Evolutionary conservation across 1,140 invertebrate genomes (phyloP).

Genomic region (Brachionus koreanus): DNA sequence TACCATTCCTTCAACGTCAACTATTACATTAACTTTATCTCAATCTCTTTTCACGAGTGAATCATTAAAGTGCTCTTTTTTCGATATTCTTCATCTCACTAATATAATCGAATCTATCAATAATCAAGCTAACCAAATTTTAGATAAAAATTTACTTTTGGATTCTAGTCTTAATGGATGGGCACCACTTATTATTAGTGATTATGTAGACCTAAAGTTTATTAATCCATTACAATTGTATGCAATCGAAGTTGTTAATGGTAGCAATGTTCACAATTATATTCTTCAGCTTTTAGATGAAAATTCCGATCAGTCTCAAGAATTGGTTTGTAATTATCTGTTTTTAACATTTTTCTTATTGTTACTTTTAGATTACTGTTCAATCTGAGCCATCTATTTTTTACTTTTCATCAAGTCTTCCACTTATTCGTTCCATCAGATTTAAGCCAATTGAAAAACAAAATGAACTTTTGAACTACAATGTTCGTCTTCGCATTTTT

Average conservation of each 20-base stretch:
- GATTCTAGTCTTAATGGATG: not conserved
- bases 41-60: not conserved
- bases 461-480: not conserved
- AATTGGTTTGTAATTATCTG: not conserved
- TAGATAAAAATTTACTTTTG: not conserved
- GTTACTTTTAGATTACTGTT: not conserved
- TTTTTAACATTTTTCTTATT: not conserved
- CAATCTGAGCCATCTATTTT: not conserved
- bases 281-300: not conserved
- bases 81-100: not conserved
- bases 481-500: not conserved
- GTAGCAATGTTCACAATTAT: slow-evolving; percentile 3
- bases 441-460: slow-evolving; percentile 5
- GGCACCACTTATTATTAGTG: not conserved
- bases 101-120: not conserved
- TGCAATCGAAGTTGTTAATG: not conserved
- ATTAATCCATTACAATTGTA: not conserved
- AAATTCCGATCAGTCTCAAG: not conserved
- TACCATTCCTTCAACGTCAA: not conserved
- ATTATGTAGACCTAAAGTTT: slow-evolving; percentile 7
- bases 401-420: not conserved
- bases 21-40: not conserved
- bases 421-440: not conserved
- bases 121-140: not conserved
- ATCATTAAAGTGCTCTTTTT: not conserved